Conservation (phyloP, 1,140 invertebrate genomes). For the Latrodectus geometricus region DNA sequence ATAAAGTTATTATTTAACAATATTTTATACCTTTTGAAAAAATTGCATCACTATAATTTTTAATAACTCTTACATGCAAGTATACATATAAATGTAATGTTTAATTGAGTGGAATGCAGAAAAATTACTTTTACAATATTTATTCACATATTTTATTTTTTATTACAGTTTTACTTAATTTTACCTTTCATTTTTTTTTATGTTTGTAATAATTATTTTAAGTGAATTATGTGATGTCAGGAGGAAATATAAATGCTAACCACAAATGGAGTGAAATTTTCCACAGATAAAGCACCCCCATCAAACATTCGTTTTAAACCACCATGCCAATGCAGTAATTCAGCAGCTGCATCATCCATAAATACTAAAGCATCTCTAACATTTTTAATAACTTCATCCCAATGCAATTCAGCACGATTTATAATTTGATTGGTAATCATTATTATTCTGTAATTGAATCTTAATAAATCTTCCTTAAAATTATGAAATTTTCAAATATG, state of each 20-base stretch:
- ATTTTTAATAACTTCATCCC: conserved; percentile 73
- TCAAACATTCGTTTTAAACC: conserved; percentile 72
- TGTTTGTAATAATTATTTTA: too few species aligned
- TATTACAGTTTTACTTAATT: too few species aligned
- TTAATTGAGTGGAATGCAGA: too few species aligned
- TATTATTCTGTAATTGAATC: neutral
- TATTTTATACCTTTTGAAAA: too few species aligned
- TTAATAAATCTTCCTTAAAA: neutral
- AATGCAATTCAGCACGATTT: conserved; percentile 65
- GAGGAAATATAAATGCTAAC: conserved; percentile 66
- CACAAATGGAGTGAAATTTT: conserved; percentile 76
- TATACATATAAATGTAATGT: too few species aligned
- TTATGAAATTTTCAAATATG: neutral
- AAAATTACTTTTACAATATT: too few species aligned
- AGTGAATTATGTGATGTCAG: too few species aligned
- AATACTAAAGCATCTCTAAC: conserved; percentile 75
- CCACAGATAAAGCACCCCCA: conserved; percentile 73
- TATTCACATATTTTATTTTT: too few species aligned
- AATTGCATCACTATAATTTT: too few species aligned
- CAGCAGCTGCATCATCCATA: conserved; percentile 73
- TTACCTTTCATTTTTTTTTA: too few species aligned
- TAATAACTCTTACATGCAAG: too few species aligned
- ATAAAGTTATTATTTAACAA: too few species aligned
- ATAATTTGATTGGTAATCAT: conserved; percentile 19
- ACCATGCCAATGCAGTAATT: conserved; percentile 76